Base-by-base conservation (phyloP, 2,888 invertebrate species). In the Tetanocera ferruginea region DNA sequence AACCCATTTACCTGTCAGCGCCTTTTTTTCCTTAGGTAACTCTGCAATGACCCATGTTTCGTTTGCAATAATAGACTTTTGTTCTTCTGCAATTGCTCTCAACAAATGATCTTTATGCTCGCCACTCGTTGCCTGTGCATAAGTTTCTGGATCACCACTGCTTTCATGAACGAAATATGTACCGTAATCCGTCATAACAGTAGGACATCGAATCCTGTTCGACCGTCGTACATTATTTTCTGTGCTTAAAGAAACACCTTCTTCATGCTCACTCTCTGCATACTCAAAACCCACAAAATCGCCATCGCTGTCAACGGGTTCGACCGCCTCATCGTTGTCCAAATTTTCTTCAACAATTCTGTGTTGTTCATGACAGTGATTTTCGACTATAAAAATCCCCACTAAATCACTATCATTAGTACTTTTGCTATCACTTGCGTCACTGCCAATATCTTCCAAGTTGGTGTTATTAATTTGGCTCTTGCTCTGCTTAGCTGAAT, bases 1-100 rank as follows among this genome's bases (percentile, higher is more conserved):
- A 67, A 77, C 37, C 73, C 73, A 73, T 51, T 78, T 78, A 64
- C 64, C 75, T 28, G 78, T 62, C 51, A 78, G 71, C 43, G 64
- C 66, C 64, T 75, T 78, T 19, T 69, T 3, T 69, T 74, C 34
- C 25, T 28, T 34, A 17, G 69, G 60, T 31, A 74, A 28, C 43
- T 74, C 51, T 52, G 70, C 64, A 23, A 75, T 43, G 66, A 23
- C 66, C 78, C 78, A 57, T 14, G 49, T 49, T 49, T 49, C 14
- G 37, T 67, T 67, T 14, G 31, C 37, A 5, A 67, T 28, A 8
- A 43, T 17, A 5, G 67, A 67, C 23, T 37, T 67, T 17, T 67
- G 17, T 37, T 67, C 67, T 23, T 43, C 43, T 17, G 23, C 11
- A 6, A 67, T 67, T 14, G 67, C 67, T n/a, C 37, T 37, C 17